Evolutionary conservation across 2,797 vertebrate genomes (phyloP).

Genomic region (Limosa lapponica): DNA sequence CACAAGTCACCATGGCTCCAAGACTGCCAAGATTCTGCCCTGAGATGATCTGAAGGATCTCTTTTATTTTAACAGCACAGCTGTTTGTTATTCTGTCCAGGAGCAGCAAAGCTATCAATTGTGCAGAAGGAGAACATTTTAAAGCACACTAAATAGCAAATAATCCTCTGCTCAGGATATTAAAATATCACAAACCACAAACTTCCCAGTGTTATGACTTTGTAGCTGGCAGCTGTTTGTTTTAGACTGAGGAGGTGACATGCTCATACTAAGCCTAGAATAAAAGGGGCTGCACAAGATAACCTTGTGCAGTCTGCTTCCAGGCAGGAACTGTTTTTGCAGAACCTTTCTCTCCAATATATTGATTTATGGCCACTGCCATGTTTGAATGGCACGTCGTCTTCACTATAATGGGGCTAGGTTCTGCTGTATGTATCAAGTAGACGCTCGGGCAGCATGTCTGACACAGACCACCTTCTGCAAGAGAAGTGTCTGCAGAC

Average conservation of each 20-base stretch:
- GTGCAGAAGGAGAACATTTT: conserved; percentile 18
- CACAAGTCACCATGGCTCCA: background rate
- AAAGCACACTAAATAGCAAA: conserved; percentile 38
- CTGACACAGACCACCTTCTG: background rate
- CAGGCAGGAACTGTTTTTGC: background rate
- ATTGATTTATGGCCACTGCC: background rate
- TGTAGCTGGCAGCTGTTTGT: background rate
- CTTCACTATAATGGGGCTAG: background rate
- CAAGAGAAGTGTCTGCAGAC: background rate
- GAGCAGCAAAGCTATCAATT: conserved; percentile 33
- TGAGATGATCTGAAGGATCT: background rate
- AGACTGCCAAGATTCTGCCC: background rate
- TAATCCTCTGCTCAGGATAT: conserved; percentile 34
- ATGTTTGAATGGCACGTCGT: background rate
- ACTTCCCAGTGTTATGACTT: conserved; percentile 1
- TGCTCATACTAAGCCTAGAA: background rate
- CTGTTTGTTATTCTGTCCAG: conserved; percentile 47
- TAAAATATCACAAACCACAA: conserved; percentile 30
- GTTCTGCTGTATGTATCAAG: background rate
- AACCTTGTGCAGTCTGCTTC: background rate
- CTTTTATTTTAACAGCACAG: background rate
- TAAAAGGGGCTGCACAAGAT: background rate
- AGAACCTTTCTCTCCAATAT: background rate
- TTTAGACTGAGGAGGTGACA: background rate
- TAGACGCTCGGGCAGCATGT: background rate